These are phyloP conservation scores for Cataglyphis livida DNA, from an alignment of 2,888 invertebrate species.

Conservation along the genomic window DNA sequence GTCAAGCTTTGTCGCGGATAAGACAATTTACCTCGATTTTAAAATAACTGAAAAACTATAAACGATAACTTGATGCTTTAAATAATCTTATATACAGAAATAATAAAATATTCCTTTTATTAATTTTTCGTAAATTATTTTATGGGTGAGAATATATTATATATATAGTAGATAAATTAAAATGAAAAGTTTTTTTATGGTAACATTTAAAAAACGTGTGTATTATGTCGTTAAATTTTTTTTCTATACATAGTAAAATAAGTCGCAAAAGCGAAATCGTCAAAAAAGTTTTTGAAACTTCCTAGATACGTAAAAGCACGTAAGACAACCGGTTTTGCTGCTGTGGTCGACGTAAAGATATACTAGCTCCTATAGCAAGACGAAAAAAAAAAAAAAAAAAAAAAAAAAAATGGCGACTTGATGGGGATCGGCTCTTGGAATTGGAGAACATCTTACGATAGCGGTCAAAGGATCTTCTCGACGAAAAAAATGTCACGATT, in stretches of 20 bases:
- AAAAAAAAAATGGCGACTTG: constrained; percentile 22
- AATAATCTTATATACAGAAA: neutral
- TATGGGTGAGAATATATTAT: neutral
- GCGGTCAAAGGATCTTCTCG: constrained; percentile 3
- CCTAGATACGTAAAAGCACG: constrained; percentile 68
- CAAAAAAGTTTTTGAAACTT: constrained; percentile 73
- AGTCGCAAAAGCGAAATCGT: constrained; percentile 42
- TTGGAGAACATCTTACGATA: constrained; percentile 5
- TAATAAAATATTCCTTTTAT: neutral
- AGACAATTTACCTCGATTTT: neutral
- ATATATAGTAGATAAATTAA: neutral
- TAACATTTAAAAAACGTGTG: neutral
- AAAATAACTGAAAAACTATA: neutral
- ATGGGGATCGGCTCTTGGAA: constrained; percentile 30
- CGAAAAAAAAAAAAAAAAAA: constrained; percentile 27
- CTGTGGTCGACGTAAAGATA: constrained; percentile 56
- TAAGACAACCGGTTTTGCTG: constrained; percentile 74
- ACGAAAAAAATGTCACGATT: constrained; percentile 12
- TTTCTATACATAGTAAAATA: neutral
- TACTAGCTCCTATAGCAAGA: constrained; percentile 25
- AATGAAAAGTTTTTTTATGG: neutral
- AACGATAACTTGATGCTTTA: neutral
- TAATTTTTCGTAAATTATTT: constrained; percentile 7
- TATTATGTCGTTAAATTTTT: neutral
- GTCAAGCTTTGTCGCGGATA: neutral